phyloP scores from a whole-genome alignment of 2,888 invertebrate genomes.

The Pterostichus niger region DNA sequence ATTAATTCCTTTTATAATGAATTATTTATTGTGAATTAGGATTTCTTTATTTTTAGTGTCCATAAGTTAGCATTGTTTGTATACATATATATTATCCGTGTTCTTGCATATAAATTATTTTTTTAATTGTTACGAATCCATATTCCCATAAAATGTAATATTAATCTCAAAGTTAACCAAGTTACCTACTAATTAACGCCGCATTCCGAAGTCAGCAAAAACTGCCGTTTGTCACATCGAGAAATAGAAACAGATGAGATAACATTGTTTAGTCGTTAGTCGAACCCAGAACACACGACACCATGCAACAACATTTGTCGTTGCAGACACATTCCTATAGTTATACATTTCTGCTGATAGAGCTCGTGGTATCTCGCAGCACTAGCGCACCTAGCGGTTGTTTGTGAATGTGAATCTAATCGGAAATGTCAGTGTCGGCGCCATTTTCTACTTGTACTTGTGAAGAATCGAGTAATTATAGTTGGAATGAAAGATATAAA shows the following conservation, averaged over 20 bases:
- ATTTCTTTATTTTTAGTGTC: no score
- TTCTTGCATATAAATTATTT: no score
- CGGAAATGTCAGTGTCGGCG: slow-evolving; percentile 13
- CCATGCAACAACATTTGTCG: neutral
- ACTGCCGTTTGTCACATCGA: neutral
- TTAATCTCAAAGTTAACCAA: neutral
- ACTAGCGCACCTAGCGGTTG: neutral
- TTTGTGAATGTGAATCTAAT: neutral
- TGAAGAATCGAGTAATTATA: slow-evolving; percentile 5
- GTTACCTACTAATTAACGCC: slow-evolving; percentile 8
- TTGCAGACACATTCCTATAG: slow-evolving; percentile 16
- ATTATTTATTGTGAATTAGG: no score
- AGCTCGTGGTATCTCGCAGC: neutral
- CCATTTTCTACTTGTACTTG: slow-evolving; percentile 10
- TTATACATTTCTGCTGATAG: slow-evolving; percentile 6
- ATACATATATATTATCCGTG: no score
- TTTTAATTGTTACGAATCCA: neutral
- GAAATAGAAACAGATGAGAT: slow-evolving; percentile 25
- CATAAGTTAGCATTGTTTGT: no score
- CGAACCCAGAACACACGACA: neutral
- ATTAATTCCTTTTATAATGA: no score
- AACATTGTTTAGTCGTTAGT: slow-evolving; percentile 47
- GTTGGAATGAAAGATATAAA: neutral
- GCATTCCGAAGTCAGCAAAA: neutral
- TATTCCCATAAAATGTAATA: neutral